Base-by-base conservation (phyloP, 64 coral and sea anemone species). In the Astreopora myriophthalma region DNA sequence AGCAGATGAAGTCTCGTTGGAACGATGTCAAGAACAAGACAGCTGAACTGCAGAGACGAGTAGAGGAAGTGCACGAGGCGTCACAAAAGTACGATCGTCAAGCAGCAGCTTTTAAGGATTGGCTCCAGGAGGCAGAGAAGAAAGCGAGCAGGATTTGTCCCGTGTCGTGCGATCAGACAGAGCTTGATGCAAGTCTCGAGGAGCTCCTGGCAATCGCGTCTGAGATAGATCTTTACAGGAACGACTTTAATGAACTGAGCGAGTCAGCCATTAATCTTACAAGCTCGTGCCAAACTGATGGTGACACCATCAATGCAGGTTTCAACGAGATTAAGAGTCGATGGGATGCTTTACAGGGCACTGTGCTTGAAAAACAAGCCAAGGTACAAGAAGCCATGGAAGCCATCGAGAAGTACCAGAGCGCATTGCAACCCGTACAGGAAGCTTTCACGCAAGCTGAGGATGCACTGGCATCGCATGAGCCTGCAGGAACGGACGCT, bases 381-480 rank as follows among this genome's bases (percentile, higher is more conserved):
- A 84, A 94, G 26, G 87, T 92, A 8, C 87, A 87, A 60, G 83
- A 97, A 48, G 89, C 93, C 27, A 94, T 82, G 35, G 87, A 97
- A 34, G 89, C 87, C 9, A 60, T 97, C 80, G 88, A 94, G 27
- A 93, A 97, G 19, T 97, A 97, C 87, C 75, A 93, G 38, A 97
- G 95, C 57, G 92, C 95, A 34, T 65, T 97, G 66, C 95, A 97
- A n/a, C 95, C 95, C 1, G 89, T 97, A 23, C 95, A 94, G 40
- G 95, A 97, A 51, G 95, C 95, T 63, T 97, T 97, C 58, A 94
- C 95, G 14, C 95, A 97, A 80, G 95, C 92, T 0, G 95, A 97
- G 49, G 74, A 90, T 75, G 73, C 93, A 28, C 81, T 97, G 61
- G 73, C 71, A 36, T 74, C 87, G 28, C 80, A 69, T 82, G 91